These are phyloP conservation scores for Ditylenchus weischeri DNA, from an alignment of 2,888 invertebrate species.

Conservation along the genomic window DNA sequence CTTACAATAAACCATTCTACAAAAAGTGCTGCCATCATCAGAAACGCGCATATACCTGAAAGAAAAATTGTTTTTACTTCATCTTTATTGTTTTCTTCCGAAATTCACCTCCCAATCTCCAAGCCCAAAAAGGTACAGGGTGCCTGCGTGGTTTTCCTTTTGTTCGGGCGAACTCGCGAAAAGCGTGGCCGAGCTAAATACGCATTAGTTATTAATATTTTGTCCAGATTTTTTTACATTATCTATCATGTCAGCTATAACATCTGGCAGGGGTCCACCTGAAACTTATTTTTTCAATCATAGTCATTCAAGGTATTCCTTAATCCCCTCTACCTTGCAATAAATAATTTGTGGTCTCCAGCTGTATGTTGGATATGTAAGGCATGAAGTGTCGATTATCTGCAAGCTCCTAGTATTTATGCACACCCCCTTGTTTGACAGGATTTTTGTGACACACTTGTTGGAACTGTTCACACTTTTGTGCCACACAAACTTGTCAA, in stretches of 20 bases:
- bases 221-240: too few species aligned
- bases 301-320: not conserved
- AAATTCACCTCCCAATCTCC: not conserved
- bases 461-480: too few species aligned
- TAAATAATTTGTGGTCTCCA: constrained; percentile 49
- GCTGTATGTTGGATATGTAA: constrained; percentile 46
- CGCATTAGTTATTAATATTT: not conserved
- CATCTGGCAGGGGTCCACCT: not conserved
- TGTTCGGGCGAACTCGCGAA: not conserved
- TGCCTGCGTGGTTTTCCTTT: not conserved
- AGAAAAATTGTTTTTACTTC: too few species aligned
- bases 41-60: not conserved
- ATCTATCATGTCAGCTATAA: too few species aligned
- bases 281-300: not conserved
- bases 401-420: constrained; percentile 2
- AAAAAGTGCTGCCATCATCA: not conserved
- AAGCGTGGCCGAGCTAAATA: constrained; percentile 3
- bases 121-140: not conserved
- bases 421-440: too few species aligned
- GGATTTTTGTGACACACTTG: too few species aligned
- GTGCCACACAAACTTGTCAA: too few species aligned
- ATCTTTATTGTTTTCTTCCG: too few species aligned
- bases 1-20: constrained; percentile 10
- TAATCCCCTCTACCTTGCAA: constrained; percentile 34
- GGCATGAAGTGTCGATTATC: constrained; percentile 31